These are phyloP conservation scores for Onthophagus taurus DNA, from an alignment of 1,140 invertebrate species.

Conservation along the genomic window DNA sequence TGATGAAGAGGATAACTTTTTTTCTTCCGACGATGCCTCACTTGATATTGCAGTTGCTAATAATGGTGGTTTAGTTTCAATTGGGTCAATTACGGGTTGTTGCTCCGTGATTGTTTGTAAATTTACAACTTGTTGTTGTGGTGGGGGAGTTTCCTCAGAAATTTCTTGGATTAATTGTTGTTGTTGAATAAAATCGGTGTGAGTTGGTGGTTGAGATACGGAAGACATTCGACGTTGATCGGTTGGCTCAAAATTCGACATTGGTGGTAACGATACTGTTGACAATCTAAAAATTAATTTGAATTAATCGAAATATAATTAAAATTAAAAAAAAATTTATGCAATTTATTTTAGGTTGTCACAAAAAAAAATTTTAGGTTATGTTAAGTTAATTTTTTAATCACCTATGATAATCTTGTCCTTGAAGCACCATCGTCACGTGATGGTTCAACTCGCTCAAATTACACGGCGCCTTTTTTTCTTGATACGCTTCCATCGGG, in stretches of 20 bases:
- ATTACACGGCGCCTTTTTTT: slow-evolving; percentile 6
- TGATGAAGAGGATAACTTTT: no score
- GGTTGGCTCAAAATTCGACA: slow-evolving; percentile 16
- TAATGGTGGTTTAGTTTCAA: background rate
- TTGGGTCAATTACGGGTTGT: background rate
- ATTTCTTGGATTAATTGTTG: slow-evolving; percentile 17
- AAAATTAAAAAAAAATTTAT: no score
- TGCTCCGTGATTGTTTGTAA: slow-evolving; percentile 5
- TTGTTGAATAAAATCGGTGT: slow-evolving; percentile 23
- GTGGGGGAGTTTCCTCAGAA: slow-evolving; percentile 14
- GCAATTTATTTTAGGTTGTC: no score
- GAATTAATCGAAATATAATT: no score
- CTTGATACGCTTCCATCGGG: slow-evolving; percentile 14
- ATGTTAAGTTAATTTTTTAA: no score
- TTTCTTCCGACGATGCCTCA: background rate
- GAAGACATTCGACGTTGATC: slow-evolving; percentile 29
- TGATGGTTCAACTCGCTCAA: slow-evolving; percentile 8
- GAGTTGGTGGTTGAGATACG: slow-evolving; percentile 25
- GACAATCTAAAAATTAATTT: slow-evolving; percentile 27
- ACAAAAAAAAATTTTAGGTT: no score
- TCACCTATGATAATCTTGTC: no score
- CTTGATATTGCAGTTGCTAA: background rate
- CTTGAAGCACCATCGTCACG: slow-evolving; percentile 5
- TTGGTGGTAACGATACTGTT: slow-evolving; percentile 31
- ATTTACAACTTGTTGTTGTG: slow-evolving; percentile 13